Evolutionary conservation across 2,888 invertebrate genomes (phyloP), one percentile per base, ranked within the genome.

Genomic region (Cerastoderma edule): DNA sequence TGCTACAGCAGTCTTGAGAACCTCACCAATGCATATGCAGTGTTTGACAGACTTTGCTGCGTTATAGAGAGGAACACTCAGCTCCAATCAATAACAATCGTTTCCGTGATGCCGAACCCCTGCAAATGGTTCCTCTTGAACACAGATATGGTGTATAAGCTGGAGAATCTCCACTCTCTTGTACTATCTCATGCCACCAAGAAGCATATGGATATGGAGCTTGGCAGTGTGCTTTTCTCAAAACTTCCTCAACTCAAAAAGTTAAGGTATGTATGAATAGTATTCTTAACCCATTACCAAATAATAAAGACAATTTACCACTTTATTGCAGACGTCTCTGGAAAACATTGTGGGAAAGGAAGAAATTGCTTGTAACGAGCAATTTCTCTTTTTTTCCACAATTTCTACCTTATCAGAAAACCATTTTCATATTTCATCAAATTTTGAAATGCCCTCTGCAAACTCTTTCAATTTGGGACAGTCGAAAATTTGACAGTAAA

Each of bases 201-300:
- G 39, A 35, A 39, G 27, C 22, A 60, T 39, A 33, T 33, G 33
- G 28, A 30, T 56, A 60, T 39, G 13, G 60, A 39, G 39, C 33
- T 60, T 6, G 60, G 60, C 2, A 60, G 60, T 60, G 60, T 60
- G 16, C 60, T 60, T 2, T 60, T 60, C 60, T 60, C 60, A 35
- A 33, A 39, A 46, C 30, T 22, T 33, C 27, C 35, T 63, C 30
- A 60, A 33, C 60, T 60, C 24, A 60, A 27, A 39, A 60, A 67
- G 57, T 56, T 79, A 22, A 75, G 79, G 79, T 79, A 72, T 56
- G 32, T 56, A 46, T n/a, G n/a, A n/a, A n/a, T n/a, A n/a, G n/a
- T n/a, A n/a, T n/a, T n/a, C n/a, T n/a, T n/a, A n/a, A n/a, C n/a
- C n/a, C n/a, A n/a, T n/a, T n/a, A n/a, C n/a, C n/a, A n/a, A n/a